Percentiles rank a stretch among this genome's conserved stretches.
Conservation (phyloP, 30 jellyfish, hydroid and myxozoan genomes). For the Pelagia noctiluca region DNA sequence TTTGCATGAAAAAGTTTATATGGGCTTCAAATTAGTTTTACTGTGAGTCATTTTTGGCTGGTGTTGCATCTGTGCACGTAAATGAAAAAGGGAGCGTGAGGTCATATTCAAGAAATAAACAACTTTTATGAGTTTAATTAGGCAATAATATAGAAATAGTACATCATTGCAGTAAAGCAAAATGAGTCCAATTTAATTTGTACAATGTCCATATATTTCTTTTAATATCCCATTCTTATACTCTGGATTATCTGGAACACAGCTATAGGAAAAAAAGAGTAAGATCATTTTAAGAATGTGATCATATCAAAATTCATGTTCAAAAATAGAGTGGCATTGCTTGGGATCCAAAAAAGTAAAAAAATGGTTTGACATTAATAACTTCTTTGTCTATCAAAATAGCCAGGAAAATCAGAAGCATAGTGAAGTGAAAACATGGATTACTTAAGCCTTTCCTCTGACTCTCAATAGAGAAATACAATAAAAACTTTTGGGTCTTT, state of each 20-base stretch:
- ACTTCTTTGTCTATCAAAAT: not conserved
- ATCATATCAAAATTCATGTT: not conserved
- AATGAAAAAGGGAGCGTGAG: too few species aligned
- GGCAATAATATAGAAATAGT: too few species aligned
- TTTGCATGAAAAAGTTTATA: too few species aligned
- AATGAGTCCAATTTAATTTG: not conserved
- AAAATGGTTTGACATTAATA: not conserved
- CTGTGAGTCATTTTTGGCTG: too few species aligned
- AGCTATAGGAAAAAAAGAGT: constrained; percentile 63
- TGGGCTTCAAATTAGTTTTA: too few species aligned
- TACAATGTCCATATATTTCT: constrained; percentile 4
- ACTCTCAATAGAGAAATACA: too few species aligned
- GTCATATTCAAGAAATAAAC: too few species aligned
- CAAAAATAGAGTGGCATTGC: not conserved
- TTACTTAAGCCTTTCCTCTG: too few species aligned
- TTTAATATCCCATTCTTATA: constrained; percentile 88
- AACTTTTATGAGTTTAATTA: too few species aligned
- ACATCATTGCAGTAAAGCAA: too few species aligned
- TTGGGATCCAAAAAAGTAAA: not conserved
- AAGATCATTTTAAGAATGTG: not conserved
- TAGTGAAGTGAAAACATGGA: not conserved
- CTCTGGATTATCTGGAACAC: constrained; percentile 99
- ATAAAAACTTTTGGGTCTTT: too few species aligned
- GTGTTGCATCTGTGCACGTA: too few species aligned
- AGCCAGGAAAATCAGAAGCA: not conserved